Evolutionary conservation across 2,113 vertebrate genomes (phyloP), one percentile per base, ranked within the genome.

Genomic region (Barnardius zonarius): DNA sequence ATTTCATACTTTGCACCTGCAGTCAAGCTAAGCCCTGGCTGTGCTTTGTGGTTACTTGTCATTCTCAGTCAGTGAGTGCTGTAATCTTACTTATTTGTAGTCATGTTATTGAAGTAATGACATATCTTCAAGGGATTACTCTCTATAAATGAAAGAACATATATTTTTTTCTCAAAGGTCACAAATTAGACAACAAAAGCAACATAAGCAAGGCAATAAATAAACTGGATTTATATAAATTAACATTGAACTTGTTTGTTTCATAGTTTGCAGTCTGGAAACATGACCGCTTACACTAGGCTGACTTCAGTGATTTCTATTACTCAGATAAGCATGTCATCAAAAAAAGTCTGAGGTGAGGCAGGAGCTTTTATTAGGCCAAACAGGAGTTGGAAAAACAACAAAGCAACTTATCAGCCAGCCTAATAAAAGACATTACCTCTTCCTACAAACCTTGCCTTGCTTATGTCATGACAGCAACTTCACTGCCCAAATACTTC

Each of bases 351-450:
- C 66, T 31, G 81, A 82, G 78, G 57, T 87, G 91, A 95, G 81
- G 81, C 33, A 54, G 74, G 39, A 85, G 52, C 52, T 94, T 91
- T 92, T 79, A 85, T 85, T 89, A 91, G 49, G 48, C 39, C 35
- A 82, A 89, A 79, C 14, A 82, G 66, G 35, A 89, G 64, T 0
- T 52, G 69, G 86, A 91, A 89, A 90, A 93, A 82, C 88, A 95
- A 90, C 41, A 82, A 39, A 91, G 86, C 57, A 78, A 86, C 24
- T 86, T 88, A 86, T 31, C 81, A 96, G 31, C n/a, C 43, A 92
- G 44, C n/a, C 77, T 93, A 76, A 83, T 89, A 88, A 92, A 95
- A 95, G 81, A 63, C 48, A 90, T 84, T 95, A 91, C 69, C 77
- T 92, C 86, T 94, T 43, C 28, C 62, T 82, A 37, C 27, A 84